Base-by-base conservation (phyloP, 2,113 vertebrate species). In the Petromus typicus region DNA sequence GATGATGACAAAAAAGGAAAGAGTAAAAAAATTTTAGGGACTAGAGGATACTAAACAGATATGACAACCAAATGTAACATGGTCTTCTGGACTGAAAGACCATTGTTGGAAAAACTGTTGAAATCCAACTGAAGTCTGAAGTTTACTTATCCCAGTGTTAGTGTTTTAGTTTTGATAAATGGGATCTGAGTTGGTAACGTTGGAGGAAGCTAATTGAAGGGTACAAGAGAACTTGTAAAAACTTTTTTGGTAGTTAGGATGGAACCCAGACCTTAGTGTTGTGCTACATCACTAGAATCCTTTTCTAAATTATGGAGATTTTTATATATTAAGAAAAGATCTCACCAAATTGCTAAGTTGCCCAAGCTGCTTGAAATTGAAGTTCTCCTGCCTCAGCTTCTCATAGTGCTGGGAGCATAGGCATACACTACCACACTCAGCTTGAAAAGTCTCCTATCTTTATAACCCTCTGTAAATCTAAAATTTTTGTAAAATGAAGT, bases 91-190 rank as follows among this genome's bases (percentile, higher is more conserved):
- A 30, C 20, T 43, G 64, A 66, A 51, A 84, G 37, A 30, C 32
- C 64, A 37, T 64, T 71, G 40, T 45, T 54, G 67, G 80, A 9
- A 78, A 95, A 91, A 57, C 3, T 64, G 57, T 16, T 69, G 20
- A 89, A 71, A 64, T 51, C 13, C 6, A 4, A 8, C 57, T 11
- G 9, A 91, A 73, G 12, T 73, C 10, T 18, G 9, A 82, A 40
- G 27, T 3, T 88, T 86, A 67, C 48, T 18, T 86, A 27, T 34
- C 64, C 51, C 14, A 34, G 2, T 73, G 48, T 59, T 83, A 80
- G 27, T 87, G 75, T 93, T 40, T 80, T 51, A 64, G 40, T 71
- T 93, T 90, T 75, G 40, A 56, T 84, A 73, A 87, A 48, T 93
- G 37, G 78, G 83, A 34, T 83, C 78, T 56, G 71, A 86, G 34